phyloP scores from a whole-genome alignment of 2,888 invertebrate genomes.

The Caenorhabditis sulstoni region DNA sequence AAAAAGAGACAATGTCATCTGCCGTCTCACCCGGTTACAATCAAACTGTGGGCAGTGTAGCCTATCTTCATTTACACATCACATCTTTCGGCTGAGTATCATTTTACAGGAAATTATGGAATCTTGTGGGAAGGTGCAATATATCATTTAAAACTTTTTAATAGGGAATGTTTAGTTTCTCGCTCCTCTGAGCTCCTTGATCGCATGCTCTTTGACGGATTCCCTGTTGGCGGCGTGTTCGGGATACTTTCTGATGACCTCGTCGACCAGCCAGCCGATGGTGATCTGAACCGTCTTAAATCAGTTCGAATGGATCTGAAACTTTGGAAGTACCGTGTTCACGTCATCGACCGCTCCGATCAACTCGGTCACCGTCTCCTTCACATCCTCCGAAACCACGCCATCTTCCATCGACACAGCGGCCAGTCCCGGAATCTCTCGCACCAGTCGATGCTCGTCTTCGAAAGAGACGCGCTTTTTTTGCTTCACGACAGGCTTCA shows the following conservation, averaged over 20 bases:
- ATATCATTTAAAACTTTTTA: not conserved
- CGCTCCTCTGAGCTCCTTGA: not conserved
- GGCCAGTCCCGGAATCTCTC: not conserved
- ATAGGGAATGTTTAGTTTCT: not conserved
- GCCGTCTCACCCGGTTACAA: not conserved
- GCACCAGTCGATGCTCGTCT: constrained; percentile 9
- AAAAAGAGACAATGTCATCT: constrained; percentile 5
- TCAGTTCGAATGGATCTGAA: constrained; percentile 1
- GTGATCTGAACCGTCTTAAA: not conserved
- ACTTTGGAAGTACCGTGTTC: not conserved
- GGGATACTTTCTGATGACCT: constrained; percentile 11
- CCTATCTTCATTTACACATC: too few relatives aligned
- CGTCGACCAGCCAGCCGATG: constrained; percentile 1
- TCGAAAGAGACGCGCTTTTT: constrained; percentile 30
- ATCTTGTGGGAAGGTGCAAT: not conserved
- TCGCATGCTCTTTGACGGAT: not conserved
- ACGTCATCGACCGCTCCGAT: constrained; percentile 1
- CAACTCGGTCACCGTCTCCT: not conserved
- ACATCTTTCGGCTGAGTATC: too few relatives aligned
- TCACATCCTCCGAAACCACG: not conserved
- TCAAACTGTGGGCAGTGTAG: too few relatives aligned
- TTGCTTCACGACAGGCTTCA: not conserved
- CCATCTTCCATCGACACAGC: constrained; percentile 8
- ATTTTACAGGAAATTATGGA: not conserved
- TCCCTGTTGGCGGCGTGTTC: constrained; percentile 1